phyloP scores from a whole-genome alignment of 2,888 invertebrate species.

The Caenorhabditis doughertyi region DNA sequence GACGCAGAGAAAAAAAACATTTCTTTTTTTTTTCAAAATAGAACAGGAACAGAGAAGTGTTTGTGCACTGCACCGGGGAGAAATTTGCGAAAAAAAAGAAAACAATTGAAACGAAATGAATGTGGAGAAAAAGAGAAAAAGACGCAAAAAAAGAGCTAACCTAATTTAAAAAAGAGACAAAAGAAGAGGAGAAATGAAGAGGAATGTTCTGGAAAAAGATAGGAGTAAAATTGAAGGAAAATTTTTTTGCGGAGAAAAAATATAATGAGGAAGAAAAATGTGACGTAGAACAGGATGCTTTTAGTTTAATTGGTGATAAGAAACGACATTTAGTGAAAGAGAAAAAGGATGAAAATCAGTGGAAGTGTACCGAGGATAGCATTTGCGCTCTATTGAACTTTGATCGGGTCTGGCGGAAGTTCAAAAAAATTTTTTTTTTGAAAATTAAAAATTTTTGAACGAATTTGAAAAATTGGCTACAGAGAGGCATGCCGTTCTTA shows the following conservation, averaged over 20 bases:
- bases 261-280: neutral
- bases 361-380: too few relatives aligned
- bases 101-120: slow-evolving; percentile 3
- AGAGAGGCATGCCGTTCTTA: too few relatives aligned
- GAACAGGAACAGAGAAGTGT: neutral
- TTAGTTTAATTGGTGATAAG: too few relatives aligned
- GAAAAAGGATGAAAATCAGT: too few relatives aligned
- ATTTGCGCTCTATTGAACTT: too few relatives aligned
- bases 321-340: too few relatives aligned
- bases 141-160: neutral
- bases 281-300: too few relatives aligned
- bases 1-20: neutral
- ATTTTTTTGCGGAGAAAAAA: neutral
- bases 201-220: slow-evolving; percentile 4
- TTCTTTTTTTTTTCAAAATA: too few relatives aligned
- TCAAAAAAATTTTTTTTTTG: too few relatives aligned
- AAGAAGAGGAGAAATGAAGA: slow-evolving; percentile 23
- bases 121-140: neutral
- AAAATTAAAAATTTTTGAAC: too few relatives aligned
- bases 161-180: neutral
- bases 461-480: too few relatives aligned
- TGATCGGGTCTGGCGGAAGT: too few relatives aligned
- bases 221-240: slow-evolving; percentile 4
- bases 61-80: neutral
- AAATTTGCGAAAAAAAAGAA: neutral